phyloP scores from a whole-genome alignment of 2,888 invertebrate genomes.

The Mycalesis mineus region DNA sequence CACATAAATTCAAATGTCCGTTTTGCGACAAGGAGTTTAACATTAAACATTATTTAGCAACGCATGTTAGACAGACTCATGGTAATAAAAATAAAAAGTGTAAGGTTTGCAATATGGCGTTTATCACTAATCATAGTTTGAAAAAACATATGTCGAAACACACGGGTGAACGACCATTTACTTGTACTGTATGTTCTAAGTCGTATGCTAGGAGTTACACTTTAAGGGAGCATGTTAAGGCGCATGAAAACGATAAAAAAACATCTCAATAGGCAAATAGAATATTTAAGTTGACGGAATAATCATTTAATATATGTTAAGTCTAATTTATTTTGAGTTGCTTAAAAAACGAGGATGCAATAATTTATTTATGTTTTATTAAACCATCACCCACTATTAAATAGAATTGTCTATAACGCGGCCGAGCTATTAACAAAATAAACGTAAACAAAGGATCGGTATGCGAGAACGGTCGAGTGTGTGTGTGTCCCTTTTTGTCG shows the following conservation, averaged over 20 bases:
- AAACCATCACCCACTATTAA: too few species aligned
- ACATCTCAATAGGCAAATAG: background rate
- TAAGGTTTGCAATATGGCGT: slow-evolving; percentile 66
- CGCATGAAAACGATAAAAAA: slow-evolving; percentile 41
- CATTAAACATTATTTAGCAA: slow-evolving; percentile 64
- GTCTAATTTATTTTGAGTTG: too few species aligned
- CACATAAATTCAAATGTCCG: slow-evolving; percentile 58
- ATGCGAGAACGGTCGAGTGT: too few species aligned
- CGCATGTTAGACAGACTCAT: slow-evolving; percentile 64
- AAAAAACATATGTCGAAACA: slow-evolving; percentile 57
- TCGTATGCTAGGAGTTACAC: slow-evolving; percentile 61
- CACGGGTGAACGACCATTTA: slow-evolving; percentile 52
- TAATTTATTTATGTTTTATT: too few species aligned
- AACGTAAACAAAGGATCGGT: too few species aligned
- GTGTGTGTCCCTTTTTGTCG: too few species aligned
- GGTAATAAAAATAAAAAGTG: slow-evolving; percentile 70
- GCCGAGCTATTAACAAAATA: too few species aligned
- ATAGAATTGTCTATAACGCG: too few species aligned
- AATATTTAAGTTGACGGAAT: too few species aligned
- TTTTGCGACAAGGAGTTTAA: slow-evolving; percentile 58
- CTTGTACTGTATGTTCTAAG: slow-evolving; percentile 61
- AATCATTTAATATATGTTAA: too few species aligned
- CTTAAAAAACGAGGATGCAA: too few species aligned
- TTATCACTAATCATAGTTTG: slow-evolving; percentile 57
- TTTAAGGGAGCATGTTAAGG: slow-evolving; percentile 57